Conservation (phyloP, 2,888 invertebrate species). For the Sceliomorpha sp. region DNA sequence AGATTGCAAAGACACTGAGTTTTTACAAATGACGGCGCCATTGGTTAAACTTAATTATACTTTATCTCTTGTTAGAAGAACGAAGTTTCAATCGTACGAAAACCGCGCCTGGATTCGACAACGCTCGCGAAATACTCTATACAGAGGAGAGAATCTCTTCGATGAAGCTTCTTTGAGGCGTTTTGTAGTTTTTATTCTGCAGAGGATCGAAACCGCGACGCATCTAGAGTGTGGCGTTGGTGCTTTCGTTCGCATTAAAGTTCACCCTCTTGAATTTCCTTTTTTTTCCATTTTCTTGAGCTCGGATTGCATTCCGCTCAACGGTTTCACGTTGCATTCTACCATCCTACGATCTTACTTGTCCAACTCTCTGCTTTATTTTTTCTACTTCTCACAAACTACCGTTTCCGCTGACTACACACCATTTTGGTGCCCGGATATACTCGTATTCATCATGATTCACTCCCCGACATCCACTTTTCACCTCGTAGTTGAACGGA, state of each 20-base stretch:
- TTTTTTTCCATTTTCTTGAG: constrained; percentile 49
- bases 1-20: too few relatives aligned
- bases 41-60: too few relatives aligned
- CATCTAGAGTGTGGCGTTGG: not conserved
- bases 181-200: constrained; percentile 56
- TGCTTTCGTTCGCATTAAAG: constrained; percentile 51
- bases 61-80: too few relatives aligned
- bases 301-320: constrained; percentile 56
- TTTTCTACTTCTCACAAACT: constrained; percentile 38
- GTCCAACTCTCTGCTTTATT: constrained; percentile 30
- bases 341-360: constrained; percentile 37
- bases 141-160: too few relatives aligned
- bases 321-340: constrained; percentile 30
- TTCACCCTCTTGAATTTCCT: constrained; percentile 33
- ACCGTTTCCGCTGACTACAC: constrained; percentile 47
- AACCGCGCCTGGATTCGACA: too few relatives aligned
- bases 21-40: too few relatives aligned
- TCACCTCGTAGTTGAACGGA: constrained; percentile 34
- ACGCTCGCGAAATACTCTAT: too few relatives aligned
- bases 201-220: constrained; percentile 40
- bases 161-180: not conserved
- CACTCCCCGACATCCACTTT: constrained; percentile 27
- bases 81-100: too few relatives aligned
- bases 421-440: constrained; percentile 40
- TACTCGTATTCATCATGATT: constrained; percentile 34